A percentile compares a stretch with the other conserved stretches of the same genome.
Conservation (phyloP, 23 tunicate genomes). For the Trididemnum miniatum region DNA sequence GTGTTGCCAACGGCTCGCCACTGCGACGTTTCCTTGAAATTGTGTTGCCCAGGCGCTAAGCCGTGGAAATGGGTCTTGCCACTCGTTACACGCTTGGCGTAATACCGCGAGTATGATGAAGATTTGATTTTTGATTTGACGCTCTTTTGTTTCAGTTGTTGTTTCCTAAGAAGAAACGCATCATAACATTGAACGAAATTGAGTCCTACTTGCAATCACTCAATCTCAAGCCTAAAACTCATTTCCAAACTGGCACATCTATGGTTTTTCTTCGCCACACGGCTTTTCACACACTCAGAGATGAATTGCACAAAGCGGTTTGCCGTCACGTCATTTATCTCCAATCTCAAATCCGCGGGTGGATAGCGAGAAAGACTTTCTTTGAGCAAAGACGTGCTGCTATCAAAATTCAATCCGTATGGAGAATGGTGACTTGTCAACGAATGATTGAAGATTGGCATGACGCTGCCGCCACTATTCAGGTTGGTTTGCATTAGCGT, state of each 20-base stretch:
- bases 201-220: slow-evolving; percentile 7
- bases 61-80: too few species aligned
- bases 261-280: slow-evolving; percentile 45
- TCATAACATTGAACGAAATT: slow-evolving; percentile 19
- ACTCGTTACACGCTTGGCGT: too few species aligned
- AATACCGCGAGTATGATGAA: too few species aligned
- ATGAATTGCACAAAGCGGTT: slow-evolving; percentile 39
- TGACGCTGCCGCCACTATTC: slow-evolving; percentile 48
- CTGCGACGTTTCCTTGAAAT: too few species aligned
- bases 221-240: slow-evolving; percentile 7
- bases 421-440: slow-evolving; percentile 49
- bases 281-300: slow-evolving; percentile 29
- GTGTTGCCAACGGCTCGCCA: too few species aligned
- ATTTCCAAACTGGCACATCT: slow-evolving; percentile 51
- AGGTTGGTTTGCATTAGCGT: slow-evolving; percentile 9
- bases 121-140: too few species aligned
- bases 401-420: slow-evolving; percentile 57
- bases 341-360: slow-evolving; percentile 41
- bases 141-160: slow-evolving; percentile 39
- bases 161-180: slow-evolving; percentile 16
- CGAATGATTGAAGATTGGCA: slow-evolving; percentile 60
- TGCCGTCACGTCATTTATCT: slow-evolving; percentile 19
- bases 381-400: slow-evolving; percentile 23
- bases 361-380: slow-evolving; percentile 31
- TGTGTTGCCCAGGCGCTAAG: too few species aligned